Conservation (phyloP, 2,113 vertebrate species). For the Macrotus californicus region DNA sequence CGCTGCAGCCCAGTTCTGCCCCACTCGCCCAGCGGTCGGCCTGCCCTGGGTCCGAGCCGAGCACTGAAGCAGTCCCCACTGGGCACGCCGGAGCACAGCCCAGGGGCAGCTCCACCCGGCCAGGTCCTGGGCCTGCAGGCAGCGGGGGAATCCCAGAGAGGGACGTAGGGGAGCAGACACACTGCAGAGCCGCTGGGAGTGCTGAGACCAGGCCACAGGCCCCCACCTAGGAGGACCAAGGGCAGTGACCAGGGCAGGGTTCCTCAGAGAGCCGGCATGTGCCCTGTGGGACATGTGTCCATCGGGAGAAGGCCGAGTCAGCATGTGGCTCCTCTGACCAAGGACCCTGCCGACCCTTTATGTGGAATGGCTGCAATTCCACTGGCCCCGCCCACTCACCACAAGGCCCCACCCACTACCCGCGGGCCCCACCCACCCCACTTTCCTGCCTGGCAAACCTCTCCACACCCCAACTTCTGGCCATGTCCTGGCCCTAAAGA, state of each 20-base stretch:
- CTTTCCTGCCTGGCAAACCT: not conserved
- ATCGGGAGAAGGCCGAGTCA: conserved; percentile 83
- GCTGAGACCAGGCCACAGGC: rapidly evolving
- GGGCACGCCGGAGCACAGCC: not conserved
- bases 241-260: not conserved
- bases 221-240: too few species aligned
- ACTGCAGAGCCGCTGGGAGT: rapidly evolving
- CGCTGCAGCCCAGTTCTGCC: not conserved
- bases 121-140: not conserved
- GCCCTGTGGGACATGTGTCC: conserved; percentile 78
- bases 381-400: rapidly evolving
- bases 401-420: not conserved
- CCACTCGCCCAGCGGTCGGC: rapidly evolving
- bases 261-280: too few species aligned
- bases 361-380: conserved; percentile 68
- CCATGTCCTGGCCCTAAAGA: conserved; percentile 54
- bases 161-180: rapidly evolving
- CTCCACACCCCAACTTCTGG: not conserved
- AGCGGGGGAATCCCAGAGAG: too few species aligned
- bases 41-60: not conserved
- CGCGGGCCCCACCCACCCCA: not conserved
- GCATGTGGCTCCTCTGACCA: conserved; percentile 82
- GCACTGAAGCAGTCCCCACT: rapidly evolving
- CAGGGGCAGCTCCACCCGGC: not conserved
- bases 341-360: conserved; percentile 75